Evolutionary conservation across 1,140 invertebrate genomes (phyloP), one percentile per base, ranked within the genome.

Genomic region (Eupristina koningsbergeri): DNA sequence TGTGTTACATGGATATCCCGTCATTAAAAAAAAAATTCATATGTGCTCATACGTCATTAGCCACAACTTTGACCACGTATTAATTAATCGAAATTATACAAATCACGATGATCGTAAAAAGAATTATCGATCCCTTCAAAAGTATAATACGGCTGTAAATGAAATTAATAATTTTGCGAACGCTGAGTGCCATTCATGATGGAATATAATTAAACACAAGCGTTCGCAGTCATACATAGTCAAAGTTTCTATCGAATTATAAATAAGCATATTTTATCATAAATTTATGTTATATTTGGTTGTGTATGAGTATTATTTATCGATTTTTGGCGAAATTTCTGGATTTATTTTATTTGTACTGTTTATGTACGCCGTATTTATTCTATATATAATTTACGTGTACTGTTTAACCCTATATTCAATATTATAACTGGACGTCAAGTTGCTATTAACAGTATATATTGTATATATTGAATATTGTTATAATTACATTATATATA

Each of bases 321-420:
- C 39, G 53, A 67, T 17, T 77, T 82, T 53, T 17, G 79, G 85
- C 88, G 86, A 87, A 86, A 89, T 86, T 89, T 84, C 89, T 89
- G 88, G 87, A 91, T 88, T 91, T 90, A 85, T 90, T 84, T 26
- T 74, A 63, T 88, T 85, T 89, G 86, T 86, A 90, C 86, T 88
- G 89, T 90, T 89, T 83, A 89, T 89, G 89, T 91, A 90, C 89
- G 86, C 80, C 64, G 85, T 86, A 84, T 86, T 86, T 87, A 76
- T 64, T 39, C 63, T 29, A 84, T 86, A 79, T 88, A 86, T 85
- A 87, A 86, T 83, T 61, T 41, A 67, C 53, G 45, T 80, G 39
- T 84, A 85, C 83, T 71, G 41, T 83, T 31, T 76, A 64, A 69
- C 36, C 78, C 53, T 86, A 78, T 80, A 69, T 85, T 81, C 80